These are phyloP conservation scores for Borostomias antarcticus DNA, from an alignment of 2,797 vertebrate genomes.

Conservation along the genomic window DNA sequence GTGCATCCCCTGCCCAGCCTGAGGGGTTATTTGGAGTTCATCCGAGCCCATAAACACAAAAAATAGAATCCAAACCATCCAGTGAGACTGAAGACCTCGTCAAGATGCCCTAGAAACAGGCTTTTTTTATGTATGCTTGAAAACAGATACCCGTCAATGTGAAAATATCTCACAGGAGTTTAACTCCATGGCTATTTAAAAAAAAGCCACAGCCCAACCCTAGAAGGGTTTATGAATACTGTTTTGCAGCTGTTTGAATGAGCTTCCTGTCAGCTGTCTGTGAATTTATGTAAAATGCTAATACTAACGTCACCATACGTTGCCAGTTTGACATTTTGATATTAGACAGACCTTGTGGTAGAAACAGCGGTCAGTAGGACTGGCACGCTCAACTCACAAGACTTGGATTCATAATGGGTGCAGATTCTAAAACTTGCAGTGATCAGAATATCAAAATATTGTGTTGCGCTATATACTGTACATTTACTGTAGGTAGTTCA, in stretches of 20 bases:
- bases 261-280: background rate
- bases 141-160: conserved; percentile 38
- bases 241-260: background rate
- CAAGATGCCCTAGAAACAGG: conserved; percentile 19
- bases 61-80: conserved; percentile 2
- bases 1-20: conserved; percentile 50
- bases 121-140: conserved; percentile 22
- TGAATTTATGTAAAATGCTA: too few species aligned
- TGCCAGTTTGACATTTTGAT: too few species aligned
- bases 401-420: too few species aligned
- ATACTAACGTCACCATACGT: too few species aligned
- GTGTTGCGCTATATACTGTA: too few species aligned
- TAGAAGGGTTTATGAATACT: background rate
- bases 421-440: too few species aligned
- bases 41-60: conserved; percentile 16
- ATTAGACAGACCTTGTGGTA: too few species aligned
- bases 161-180: conserved; percentile 25
- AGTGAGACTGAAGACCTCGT: conserved; percentile 24
- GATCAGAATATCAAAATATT: too few species aligned
- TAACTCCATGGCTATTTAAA: conserved; percentile 15
- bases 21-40: conserved; percentile 55
- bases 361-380: too few species aligned
- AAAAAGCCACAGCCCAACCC: background rate
- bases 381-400: too few species aligned
- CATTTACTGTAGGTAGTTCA: too few species aligned